Conservation (phyloP, 2,113 vertebrate species). For the Heterotis niloticus region DNA sequence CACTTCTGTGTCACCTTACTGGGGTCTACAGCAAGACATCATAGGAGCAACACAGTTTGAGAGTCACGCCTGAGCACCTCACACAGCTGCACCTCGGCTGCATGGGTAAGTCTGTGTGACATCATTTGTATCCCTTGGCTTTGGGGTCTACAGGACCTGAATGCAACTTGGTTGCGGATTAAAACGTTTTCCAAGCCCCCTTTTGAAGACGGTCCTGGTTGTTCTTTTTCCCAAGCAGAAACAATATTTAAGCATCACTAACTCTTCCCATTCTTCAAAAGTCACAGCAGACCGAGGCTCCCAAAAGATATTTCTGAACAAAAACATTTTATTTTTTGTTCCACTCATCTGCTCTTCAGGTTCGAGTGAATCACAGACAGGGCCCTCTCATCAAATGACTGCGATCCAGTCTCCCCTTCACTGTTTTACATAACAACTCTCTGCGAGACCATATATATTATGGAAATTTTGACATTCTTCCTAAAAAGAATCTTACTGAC, state of each 20-base stretch:
- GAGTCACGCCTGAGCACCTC: too few species aligned
- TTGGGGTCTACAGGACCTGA: too few species aligned
- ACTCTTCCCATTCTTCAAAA: neutral
- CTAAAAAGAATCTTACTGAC: neutral
- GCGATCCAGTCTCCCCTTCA: neutral
- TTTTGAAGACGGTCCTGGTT: neutral
- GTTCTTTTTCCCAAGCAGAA: neutral
- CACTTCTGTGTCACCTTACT: neutral
- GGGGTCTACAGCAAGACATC: neutral
- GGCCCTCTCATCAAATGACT: neutral
- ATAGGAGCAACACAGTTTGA: neutral
- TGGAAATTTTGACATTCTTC: slow-evolving; percentile 10
- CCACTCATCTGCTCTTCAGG: neutral
- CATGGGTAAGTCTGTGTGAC: too few species aligned
- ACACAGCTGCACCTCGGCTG: too few species aligned
- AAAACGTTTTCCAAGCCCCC: too few species aligned
- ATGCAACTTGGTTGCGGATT: too few species aligned
- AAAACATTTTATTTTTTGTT: neutral
- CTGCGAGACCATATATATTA: neutral
- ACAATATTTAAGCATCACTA: neutral
- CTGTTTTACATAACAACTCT: neutral
- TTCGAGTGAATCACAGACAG: neutral
- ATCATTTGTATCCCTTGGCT: too few species aligned
- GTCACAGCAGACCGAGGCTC: neutral
- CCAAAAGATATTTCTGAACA: neutral